These are phyloP conservation scores for Brevimyrus niger DNA, from an alignment of 2,113 vertebrate species.

Conservation along the genomic window DNA sequence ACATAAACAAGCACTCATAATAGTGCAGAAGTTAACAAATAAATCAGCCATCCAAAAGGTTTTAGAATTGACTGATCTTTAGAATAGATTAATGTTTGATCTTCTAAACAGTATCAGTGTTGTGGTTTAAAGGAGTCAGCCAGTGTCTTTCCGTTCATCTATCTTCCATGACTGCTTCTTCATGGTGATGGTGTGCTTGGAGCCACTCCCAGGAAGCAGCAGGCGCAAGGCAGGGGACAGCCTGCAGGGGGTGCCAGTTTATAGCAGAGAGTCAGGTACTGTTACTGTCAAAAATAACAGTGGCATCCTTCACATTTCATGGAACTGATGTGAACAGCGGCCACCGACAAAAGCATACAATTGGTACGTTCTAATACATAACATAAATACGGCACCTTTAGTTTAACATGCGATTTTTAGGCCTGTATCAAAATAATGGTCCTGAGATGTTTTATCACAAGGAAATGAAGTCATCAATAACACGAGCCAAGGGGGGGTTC, in stretches of 20 bases:
- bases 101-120: background rate
- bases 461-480: background rate
- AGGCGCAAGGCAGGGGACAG: background rate
- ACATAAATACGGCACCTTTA: background rate
- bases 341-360: background rate
- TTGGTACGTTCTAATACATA: background rate
- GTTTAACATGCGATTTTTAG: background rate
- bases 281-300: background rate
- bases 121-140: background rate
- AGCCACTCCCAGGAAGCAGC: background rate
- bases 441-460: background rate
- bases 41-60: background rate
- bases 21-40: background rate
- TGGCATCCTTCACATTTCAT: background rate
- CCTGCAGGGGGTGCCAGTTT: background rate
- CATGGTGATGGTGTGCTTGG: background rate
- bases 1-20: background rate
- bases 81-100: background rate
- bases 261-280: background rate
- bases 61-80: background rate
- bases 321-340: background rate
- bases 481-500: background rate
- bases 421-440: background rate
- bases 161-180: background rate
- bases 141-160: background rate